phyloP scores from a whole-genome alignment of 2,113 vertebrate species.

The Hyperopisus bebe region DNA sequence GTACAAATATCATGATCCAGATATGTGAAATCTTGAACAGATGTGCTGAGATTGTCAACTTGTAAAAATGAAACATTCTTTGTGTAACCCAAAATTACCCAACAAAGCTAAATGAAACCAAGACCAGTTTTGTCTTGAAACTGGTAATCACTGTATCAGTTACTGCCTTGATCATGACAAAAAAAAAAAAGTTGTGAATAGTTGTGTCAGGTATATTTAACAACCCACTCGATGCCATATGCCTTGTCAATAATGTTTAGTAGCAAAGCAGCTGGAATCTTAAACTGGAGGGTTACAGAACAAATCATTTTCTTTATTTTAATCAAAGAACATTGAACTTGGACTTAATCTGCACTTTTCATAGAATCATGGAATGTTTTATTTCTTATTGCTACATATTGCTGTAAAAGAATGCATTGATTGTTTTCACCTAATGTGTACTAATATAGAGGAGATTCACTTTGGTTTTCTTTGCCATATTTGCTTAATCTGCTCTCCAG shows the following conservation, averaged over 20 bases:
- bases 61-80: neutral
- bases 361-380: neutral
- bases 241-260: neutral
- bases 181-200: neutral
- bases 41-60: neutral
- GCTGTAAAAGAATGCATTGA: neutral
- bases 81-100: neutral
- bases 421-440: neutral
- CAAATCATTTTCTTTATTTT: neutral
- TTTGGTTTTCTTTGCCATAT: neutral
- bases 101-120: neutral
- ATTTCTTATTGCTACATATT: neutral
- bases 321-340: neutral
- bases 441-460: neutral
- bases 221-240: neutral
- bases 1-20: neutral
- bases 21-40: neutral
- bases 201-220: neutral
- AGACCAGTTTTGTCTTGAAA: neutral
- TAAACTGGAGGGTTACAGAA: neutral
- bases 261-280: neutral
- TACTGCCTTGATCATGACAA: neutral
- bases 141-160: neutral
- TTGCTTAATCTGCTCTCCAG: neutral
- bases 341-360: neutral